Evolutionary conservation across 2,888 invertebrate genomes (phyloP), one percentile per base, ranked within the genome.

Genomic region (Crossocerus cetratus): DNA sequence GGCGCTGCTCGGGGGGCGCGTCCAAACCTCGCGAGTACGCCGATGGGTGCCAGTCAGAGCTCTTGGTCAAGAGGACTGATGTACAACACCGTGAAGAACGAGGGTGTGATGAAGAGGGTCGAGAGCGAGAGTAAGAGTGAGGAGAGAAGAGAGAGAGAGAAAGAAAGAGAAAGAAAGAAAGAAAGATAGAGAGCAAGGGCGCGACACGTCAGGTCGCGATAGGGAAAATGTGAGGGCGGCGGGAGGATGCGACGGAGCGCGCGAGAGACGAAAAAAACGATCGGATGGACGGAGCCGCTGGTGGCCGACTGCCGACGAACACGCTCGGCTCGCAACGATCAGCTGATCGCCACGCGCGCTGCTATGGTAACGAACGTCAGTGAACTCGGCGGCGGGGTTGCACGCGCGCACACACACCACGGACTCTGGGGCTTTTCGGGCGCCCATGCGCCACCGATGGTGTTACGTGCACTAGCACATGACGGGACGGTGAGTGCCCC

Each of bases 291-390:
- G 74, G 64, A 66, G 72, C 78, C 77, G 82, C 76, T 80, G 75
- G 62, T 83, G 79, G 79, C 78, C 81, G 81, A 79, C 76, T 79
- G 79, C 73, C 83, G 79, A 76, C 75, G 77, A 73, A 76, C 74
- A 61, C 74, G 69, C 76, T 75, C 72, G 66, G 62, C 20, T 60
- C 69, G 58, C 77, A 62, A 71, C 83, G 85, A 87, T 88, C 89
- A 89, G 89, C 89, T 89, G 89, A 89, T 89, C 85, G 86, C 83
- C 87, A 88, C 86, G 88, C 87, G 86, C 84, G 86, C 83, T 86
- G 77, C 86, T 86, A 84, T 83, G 84, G 83, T 77, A 84, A 85
- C 84, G 80, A 78, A 75, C 79, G 64, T 73, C 75, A 76, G 65
- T 66, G 76, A 22, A 53, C 70, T 75, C 73, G 16, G 49, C 68